These are phyloP conservation scores for Nanger granti DNA, from an alignment of 2,113 vertebrate species.

Conservation along the genomic window DNA sequence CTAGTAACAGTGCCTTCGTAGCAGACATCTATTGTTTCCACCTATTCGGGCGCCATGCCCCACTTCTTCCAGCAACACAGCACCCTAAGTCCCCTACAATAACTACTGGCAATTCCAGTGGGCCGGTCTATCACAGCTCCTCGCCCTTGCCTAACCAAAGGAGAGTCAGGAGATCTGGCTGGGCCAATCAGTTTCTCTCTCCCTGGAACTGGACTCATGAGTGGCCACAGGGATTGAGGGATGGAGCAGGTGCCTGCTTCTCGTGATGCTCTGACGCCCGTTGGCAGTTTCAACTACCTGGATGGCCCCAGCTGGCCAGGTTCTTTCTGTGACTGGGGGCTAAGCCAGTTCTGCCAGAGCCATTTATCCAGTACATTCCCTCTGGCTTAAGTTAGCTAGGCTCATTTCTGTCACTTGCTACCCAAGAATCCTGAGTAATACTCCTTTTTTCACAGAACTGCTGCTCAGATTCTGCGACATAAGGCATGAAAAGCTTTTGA, in stretches of 20 bases:
- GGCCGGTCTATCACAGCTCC: background rate
- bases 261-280: background rate
- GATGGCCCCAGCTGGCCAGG: background rate
- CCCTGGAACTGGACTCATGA: background rate
- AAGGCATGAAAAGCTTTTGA: background rate
- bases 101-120: background rate
- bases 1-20: fast-evolving
- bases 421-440: background rate
- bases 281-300: background rate
- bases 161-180: background rate
- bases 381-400: background rate
- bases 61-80: background rate
- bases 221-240: background rate
- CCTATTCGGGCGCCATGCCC: background rate
- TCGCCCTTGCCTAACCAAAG: background rate
- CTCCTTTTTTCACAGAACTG: background rate
- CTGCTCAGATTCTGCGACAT: background rate
- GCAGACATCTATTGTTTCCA: background rate
- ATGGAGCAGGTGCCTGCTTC: background rate
- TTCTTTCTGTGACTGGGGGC: background rate
- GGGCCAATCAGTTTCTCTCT: background rate
- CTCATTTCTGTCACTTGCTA: background rate
- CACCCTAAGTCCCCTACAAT: background rate
- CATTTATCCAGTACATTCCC: background rate
- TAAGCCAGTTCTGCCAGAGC: background rate